Conservation (phyloP, 2,888 invertebrate species). For the Bombylius discolor region DNA sequence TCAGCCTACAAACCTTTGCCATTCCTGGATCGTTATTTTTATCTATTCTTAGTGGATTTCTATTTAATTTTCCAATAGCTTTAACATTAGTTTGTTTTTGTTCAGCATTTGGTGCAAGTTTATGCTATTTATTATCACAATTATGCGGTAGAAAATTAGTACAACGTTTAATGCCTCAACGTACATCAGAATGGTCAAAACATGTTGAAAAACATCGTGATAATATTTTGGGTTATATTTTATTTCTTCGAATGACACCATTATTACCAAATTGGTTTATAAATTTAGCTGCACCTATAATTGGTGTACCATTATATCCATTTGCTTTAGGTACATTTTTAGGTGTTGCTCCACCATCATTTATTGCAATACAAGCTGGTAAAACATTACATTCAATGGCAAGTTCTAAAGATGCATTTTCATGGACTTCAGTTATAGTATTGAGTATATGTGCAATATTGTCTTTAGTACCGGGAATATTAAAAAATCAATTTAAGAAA, state of each 20-base stretch:
- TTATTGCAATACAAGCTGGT: constrained; percentile 95
- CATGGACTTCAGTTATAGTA: constrained; percentile 71
- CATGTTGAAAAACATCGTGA: constrained; percentile 76
- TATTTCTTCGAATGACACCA: constrained; percentile 94
- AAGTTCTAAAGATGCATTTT: constrained; percentile 75
- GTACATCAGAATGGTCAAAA: constrained; percentile 71
- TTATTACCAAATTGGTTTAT: constrained; percentile 97
- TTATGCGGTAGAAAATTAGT: constrained; percentile 78
- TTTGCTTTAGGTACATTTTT: constrained; percentile 95
- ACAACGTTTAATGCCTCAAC: constrained; percentile 75
- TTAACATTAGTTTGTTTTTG: constrained; percentile 80
- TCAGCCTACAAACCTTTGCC: constrained; percentile 94
- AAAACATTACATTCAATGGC: constrained; percentile 89
- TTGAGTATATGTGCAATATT: constrained; percentile 66
- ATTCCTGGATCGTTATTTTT: constrained; percentile 98
- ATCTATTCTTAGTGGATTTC: constrained; percentile 91
- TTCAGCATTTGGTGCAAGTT: constrained; percentile 88
- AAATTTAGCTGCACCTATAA: constrained; percentile 89
- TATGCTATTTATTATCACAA: constrained; percentile 89
- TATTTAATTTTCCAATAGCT: constrained; percentile 88
- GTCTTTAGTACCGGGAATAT: constrained; percentile 76
- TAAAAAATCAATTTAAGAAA: constrained; percentile 64
- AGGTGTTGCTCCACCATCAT: constrained; percentile 92
- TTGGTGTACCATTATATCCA: constrained; percentile 83
- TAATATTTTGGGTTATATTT: constrained; percentile 87